Evolutionary conservation across 2,888 invertebrate species (phyloP), one percentile per base, ranked within the genome.

Genomic region (Crioceris asparagi): DNA sequence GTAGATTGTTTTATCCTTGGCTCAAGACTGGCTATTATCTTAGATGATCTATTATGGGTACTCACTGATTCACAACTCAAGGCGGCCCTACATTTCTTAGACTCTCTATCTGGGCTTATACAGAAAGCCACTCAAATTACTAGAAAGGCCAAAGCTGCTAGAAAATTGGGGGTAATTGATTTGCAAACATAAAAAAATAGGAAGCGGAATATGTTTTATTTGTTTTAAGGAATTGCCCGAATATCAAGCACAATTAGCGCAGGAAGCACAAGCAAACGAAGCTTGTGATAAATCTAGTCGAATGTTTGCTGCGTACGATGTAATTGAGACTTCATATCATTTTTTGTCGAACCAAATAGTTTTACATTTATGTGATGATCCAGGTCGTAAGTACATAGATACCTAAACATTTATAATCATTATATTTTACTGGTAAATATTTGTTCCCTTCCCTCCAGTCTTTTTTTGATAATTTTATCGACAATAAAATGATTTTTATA

Each of bases 311-410:
- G 75, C 77, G 32, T 91, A 86, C 61, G 94, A 97, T 69, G 90
- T 97, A n/a, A 72, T 85, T 1, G 96, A 97, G 68, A 97, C 98
- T 0, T 97, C 96, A 0, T 94, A 96, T 69, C 98, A 98, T 64
- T 79, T 98, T 59, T 75, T 86, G 34, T 87, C 87, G 39, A 88
- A 91, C 45, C 76, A 90, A 55, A 87, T 98, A 54, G 94, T 97
- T 67, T 70, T 98, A 41, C 97, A 97, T 65, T 72, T 98, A 21
- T 94, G 93, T 59, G 97, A 98, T 61, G 98, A 98, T 63, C 82
- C 84, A 42, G 90, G 87, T 50, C 71, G 86, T 86, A 64, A 72
- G 72, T 45, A 25, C 30, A n/a, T 16, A 35, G 10, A 29, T 27
- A n/a, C 18, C 3, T n/a, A 11, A 26, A 38, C 27, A 29, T 17